phyloP scores from a whole-genome alignment of 2,797 vertebrate genomes.

The Galagoides demidoff region DNA sequence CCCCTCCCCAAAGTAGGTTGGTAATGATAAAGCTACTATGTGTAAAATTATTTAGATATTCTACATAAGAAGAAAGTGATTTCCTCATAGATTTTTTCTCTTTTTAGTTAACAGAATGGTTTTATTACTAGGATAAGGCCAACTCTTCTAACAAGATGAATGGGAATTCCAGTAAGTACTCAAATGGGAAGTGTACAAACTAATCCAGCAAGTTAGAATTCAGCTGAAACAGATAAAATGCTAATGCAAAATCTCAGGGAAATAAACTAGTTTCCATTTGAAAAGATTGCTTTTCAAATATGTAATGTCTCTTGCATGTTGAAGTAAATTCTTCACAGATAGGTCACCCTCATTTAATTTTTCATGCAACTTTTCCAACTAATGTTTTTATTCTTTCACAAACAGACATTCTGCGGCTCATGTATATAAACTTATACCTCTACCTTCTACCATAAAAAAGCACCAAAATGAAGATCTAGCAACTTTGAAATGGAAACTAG shows the following conservation, averaged over 20 bases:
- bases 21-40: slow-evolving; percentile 69
- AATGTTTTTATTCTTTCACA: slow-evolving; percentile 10
- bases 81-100: slow-evolving; percentile 81
- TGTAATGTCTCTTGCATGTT: background rate
- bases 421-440: background rate
- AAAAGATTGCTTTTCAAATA: background rate
- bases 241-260: background rate
- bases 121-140: slow-evolving; percentile 75
- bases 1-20: slow-evolving; percentile 12
- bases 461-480: background rate
- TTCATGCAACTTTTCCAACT: background rate
- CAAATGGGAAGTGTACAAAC: background rate
- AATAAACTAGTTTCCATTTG: background rate
- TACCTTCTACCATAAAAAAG: background rate
- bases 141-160: slow-evolving; percentile 59
- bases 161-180: slow-evolving; percentile 59
- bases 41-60: slow-evolving; percentile 77
- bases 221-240: slow-evolving; percentile 28
- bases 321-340: background rate
- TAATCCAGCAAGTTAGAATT: background rate
- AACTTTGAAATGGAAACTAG: background rate
- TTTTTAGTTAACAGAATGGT: slow-evolving; percentile 77
- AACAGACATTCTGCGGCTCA: background rate
- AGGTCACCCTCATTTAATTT: background rate
- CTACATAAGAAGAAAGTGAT: slow-evolving; percentile 75